Evolutionary conservation across 2,113 vertebrate species (phyloP).

Genomic region (Tragelaphus imberbis): DNA sequence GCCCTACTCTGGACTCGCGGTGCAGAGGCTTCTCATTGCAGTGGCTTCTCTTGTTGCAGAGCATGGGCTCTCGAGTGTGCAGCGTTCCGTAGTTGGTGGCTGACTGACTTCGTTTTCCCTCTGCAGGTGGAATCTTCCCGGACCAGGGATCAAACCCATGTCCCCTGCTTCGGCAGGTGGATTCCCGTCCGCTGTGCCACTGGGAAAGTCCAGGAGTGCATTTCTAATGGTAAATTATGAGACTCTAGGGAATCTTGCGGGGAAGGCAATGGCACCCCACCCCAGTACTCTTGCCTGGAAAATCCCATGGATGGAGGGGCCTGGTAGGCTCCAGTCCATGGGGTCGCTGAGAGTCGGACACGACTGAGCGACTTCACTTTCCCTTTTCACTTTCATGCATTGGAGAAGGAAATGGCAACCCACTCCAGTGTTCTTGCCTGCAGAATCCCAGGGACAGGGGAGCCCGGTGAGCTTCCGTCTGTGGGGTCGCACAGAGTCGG

Average conservation of each 20-base stretch:
- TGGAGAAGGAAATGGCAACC: no score
- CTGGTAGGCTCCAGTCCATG: no score
- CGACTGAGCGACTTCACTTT: no score
- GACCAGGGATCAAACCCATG: not conserved
- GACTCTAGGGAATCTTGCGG: not conserved
- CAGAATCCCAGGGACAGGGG: no score
- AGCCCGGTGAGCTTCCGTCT: no score
- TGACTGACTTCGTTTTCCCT: not conserved
- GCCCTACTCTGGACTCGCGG: not conserved
- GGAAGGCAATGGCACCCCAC: no score
- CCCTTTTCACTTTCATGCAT: no score
- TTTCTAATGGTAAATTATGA: not conserved
- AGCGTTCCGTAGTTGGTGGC: not conserved
- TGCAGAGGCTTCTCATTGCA: not conserved
- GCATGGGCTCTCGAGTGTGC: not conserved
- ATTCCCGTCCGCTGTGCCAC: not conserved
- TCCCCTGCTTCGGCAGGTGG: not conserved
- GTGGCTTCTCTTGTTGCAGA: not conserved
- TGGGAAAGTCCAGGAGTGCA: not conserved
- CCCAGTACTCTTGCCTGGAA: no score
- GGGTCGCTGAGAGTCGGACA: no score
- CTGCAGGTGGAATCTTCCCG: not conserved
- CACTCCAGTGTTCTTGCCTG: no score
- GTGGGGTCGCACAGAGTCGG: no score
- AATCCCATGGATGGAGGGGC: no score